Evolutionary conservation across 2,888 invertebrate species (phyloP), one percentile per base, ranked within the genome.

Genomic region (Drosophila austrosaltans): DNA sequence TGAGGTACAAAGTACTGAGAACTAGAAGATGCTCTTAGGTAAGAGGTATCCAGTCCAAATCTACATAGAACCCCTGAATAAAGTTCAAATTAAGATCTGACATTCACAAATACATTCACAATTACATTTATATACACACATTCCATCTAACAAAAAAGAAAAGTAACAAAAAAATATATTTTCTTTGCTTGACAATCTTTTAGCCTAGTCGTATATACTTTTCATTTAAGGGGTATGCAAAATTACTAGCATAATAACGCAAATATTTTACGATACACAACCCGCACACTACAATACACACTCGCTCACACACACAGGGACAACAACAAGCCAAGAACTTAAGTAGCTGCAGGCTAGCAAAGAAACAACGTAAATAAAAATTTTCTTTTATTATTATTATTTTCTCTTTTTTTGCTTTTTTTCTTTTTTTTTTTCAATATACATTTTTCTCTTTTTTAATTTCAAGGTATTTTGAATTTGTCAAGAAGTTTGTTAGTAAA

Each of bases 221-320:
- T 48, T 25, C 1, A 4, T 22, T 25, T 25, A 25, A 8, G 10
- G 48, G 6, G 48, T 48, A 25, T 3, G 10, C 1, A 77, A 87
- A 87, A 85, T 89, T 81, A 87, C 89, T 89, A 81, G 85, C 79
- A 85, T 87, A 85, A 85, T 89, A 89, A 85, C 87, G 85, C 89
- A 85, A 85, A 89, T 87, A 85, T 85, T 85, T 85, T 84, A 84
- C 81, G 84, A 83, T 84, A 83, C 70, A 68, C 66, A 72, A 64
- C 62, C 48, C 22, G 48, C 22, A 48, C 48, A 48, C 48, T 48
- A 62, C 62, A 10, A 42, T 16, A 60, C 30, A 60, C 42, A 44
- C 60, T 48, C 22, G 44, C 44, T 53, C 61, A 44, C 22, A 60
- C 44, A 57, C 56, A 68, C 22, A 42, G 58, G 28, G 63, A 68